phyloP scores from a whole-genome alignment of 2,113 vertebrate genomes.

The Hucho hucho region DNA sequence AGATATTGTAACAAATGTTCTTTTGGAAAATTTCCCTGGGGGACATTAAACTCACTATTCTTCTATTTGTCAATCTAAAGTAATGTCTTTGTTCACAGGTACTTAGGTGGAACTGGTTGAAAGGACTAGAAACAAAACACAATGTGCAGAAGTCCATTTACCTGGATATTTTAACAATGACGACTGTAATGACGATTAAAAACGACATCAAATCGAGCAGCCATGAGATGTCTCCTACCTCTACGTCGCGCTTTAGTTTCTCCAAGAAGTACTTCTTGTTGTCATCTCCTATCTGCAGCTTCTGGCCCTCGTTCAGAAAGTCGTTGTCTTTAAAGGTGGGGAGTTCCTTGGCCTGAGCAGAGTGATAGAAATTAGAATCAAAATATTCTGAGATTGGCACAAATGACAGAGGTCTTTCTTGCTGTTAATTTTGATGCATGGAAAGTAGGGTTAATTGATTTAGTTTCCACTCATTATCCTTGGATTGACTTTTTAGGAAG shows the following conservation, averaged over 20 bases:
- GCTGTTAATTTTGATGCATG: too few species aligned
- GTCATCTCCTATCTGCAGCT: conserved; percentile 90
- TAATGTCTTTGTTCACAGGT: too few species aligned
- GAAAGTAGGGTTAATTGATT: too few species aligned
- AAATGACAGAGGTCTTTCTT: too few species aligned
- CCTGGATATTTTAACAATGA: neutral
- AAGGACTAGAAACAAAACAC: neutral
- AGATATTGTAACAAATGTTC: too few species aligned
- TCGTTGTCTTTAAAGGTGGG: conserved; percentile 96
- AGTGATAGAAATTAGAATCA: neutral
- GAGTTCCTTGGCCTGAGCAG: conserved; percentile 88
- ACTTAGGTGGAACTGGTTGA: too few species aligned
- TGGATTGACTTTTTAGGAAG: too few species aligned
- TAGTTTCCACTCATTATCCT: too few species aligned
- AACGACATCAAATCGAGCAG: neutral
- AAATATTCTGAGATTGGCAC: too few species aligned
- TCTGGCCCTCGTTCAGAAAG: conserved; percentile 94
- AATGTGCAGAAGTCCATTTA: neutral
- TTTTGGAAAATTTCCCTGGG: too few species aligned
- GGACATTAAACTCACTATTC: too few species aligned
- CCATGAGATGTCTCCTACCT: conserved; percentile 70
- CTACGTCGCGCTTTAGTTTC: conserved; percentile 90
- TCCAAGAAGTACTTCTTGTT: conserved; percentile 94
- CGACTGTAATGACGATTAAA: neutral
- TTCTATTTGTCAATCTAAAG: too few species aligned